Conservation (phyloP, 2,797 vertebrate genomes). For the Chelidonichthys spinosus region DNA sequence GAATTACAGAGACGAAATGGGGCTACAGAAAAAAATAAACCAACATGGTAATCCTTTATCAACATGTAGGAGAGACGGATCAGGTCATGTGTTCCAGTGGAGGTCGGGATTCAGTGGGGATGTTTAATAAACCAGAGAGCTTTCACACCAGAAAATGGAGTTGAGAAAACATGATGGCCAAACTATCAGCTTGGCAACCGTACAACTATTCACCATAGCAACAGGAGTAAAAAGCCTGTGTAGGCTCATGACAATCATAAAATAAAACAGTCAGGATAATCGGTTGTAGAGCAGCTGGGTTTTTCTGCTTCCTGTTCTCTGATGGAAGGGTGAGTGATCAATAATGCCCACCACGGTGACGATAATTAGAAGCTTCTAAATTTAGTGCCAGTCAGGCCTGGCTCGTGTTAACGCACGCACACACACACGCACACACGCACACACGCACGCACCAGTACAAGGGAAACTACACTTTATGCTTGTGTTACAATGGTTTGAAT, state of each 20-base stretch:
- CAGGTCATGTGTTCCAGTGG: conserved; percentile 11
- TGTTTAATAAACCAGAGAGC: conserved; percentile 50
- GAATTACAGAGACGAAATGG: conserved; percentile 6
- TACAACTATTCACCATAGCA: conserved; percentile 68
- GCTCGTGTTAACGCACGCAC: not conserved
- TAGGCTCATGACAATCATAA: conserved; percentile 41
- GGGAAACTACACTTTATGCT: not conserved
- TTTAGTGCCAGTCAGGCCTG: conserved; percentile 9
- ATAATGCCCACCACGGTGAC: conserved; percentile 27
- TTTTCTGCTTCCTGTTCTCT: conserved; percentile 40
- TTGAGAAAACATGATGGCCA: conserved; percentile 50
- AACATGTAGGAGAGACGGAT: conserved; percentile 4
- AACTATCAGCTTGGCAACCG: conserved; percentile 50
- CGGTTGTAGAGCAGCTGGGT: conserved; percentile 30
- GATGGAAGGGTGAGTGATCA: conserved; percentile 43
- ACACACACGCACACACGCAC: not conserved
- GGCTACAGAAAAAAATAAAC: not conserved
- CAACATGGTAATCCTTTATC: conserved; percentile 19
- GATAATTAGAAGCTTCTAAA: conserved; percentile 30
- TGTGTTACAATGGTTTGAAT: conserved; percentile 1
- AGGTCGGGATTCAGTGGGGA: conserved; percentile 55
- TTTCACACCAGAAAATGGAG: conserved; percentile 25
- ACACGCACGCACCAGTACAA: not conserved
- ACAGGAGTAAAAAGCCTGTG: conserved; percentile 45
- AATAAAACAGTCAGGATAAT: conserved; percentile 44